Evolutionary conservation across 2,888 invertebrate genomes (phyloP).

Genomic region (Eupithecia subfuscata): DNA sequence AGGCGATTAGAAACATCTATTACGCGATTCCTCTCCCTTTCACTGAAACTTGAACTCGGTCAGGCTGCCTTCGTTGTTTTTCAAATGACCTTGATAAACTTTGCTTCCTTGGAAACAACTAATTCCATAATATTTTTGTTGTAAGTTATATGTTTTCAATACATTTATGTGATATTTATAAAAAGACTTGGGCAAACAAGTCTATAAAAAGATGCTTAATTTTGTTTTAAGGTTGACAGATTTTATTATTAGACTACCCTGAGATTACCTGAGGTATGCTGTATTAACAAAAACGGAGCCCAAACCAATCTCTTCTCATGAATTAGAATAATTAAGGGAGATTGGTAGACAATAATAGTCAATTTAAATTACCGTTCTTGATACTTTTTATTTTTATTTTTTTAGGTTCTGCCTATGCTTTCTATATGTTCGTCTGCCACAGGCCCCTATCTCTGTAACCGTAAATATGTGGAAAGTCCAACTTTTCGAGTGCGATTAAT

Average conservation of each 20-base stretch:
- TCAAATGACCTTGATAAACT: slow-evolving; percentile 32
- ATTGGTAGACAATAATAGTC: neutral
- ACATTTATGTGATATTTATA: neutral
- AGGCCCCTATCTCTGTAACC: neutral
- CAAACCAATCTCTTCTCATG: neutral
- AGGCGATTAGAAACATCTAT: slow-evolving; percentile 20
- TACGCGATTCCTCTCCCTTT: slow-evolving; percentile 24
- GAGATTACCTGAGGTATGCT: neutral
- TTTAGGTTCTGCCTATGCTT: neutral
- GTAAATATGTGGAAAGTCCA: neutral
- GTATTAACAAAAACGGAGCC: neutral
- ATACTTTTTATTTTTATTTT: neutral
- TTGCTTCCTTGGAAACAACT: slow-evolving; percentile 23
- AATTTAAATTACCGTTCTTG: neutral
- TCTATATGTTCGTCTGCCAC: neutral
- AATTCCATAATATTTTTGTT: neutral
- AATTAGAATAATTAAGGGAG: neutral
- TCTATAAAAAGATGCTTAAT: neutral
- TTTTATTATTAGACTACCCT: neutral
- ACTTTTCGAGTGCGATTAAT: neutral
- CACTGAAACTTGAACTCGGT: slow-evolving; percentile 25
- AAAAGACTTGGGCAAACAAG: neutral
- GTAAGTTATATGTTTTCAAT: neutral
- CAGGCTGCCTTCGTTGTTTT: slow-evolving; percentile 27
- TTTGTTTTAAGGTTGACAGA: neutral